Evolutionary conservation across 2,888 invertebrate species (phyloP).

Genomic region (Idaea aversata): DNA sequence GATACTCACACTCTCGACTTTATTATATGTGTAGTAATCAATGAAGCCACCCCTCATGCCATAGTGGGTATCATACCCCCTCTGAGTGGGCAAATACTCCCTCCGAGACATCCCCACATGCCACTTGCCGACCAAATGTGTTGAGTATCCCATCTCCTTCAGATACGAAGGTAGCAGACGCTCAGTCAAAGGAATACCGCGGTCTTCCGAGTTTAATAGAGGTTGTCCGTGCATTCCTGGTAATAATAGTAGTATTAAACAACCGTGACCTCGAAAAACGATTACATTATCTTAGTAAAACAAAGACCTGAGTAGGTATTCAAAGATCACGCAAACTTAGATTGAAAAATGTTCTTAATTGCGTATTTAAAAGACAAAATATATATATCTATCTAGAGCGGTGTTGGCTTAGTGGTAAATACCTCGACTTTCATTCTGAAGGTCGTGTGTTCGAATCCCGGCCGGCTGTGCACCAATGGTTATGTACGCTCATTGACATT

Average conservation of each 20-base stretch:
- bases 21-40: conserved; percentile 84
- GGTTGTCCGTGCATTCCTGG: conserved; percentile 72
- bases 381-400: too few species aligned
- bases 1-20: conserved; percentile 61
- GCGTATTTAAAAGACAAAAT: too few species aligned
- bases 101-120: conserved; percentile 88
- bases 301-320: too few species aligned
- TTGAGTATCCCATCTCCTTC: conserved; percentile 85
- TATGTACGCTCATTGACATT: too few species aligned
- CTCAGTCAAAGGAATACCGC: conserved; percentile 75
- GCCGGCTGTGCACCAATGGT: too few species aligned
- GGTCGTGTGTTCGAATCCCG: too few species aligned
- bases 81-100: conserved; percentile 85
- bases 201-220: conserved; percentile 64
- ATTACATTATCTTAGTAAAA: too few species aligned
- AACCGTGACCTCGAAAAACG: too few species aligned
- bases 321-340: too few species aligned
- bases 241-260: conserved; percentile 19
- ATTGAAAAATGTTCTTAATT: too few species aligned
- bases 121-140: conserved; percentile 95
- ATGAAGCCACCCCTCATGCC: conserved; percentile 89
- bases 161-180: conserved; percentile 83
- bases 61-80: conserved; percentile 90
- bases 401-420: too few species aligned
- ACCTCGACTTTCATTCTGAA: too few species aligned